Conservation (phyloP, 2,113 vertebrate genomes). For the Odontophorus gujanensis region DNA sequence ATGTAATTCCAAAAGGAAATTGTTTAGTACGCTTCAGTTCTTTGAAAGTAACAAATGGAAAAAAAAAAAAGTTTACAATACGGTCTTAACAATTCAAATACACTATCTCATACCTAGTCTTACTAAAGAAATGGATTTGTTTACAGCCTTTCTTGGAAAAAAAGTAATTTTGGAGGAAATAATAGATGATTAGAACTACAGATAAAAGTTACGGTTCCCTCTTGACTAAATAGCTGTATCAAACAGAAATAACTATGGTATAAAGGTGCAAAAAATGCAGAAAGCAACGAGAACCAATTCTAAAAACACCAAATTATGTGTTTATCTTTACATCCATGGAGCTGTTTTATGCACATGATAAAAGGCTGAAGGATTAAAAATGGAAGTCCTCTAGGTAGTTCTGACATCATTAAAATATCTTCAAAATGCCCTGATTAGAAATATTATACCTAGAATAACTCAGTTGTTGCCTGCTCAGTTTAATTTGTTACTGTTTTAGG, state of each 20-base stretch:
- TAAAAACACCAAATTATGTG: neutral
- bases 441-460: neutral
- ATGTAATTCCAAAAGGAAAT: neutral
- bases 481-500: neutral
- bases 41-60: neutral
- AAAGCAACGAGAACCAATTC: neutral
- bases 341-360: neutral
- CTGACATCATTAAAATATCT: neutral
- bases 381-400: neutral
- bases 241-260: neutral
- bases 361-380: neutral
- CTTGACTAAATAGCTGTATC: neutral
- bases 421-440: neutral
- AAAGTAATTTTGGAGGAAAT: conserved; percentile 44
- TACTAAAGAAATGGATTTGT: neutral
- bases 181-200: neutral
- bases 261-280: neutral
- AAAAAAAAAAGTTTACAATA: neutral
- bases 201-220: neutral
- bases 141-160: neutral
- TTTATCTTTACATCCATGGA: neutral
- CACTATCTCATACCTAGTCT: neutral
- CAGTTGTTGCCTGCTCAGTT: neutral
- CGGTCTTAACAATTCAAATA: neutral
- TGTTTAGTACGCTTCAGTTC: neutral